A percentile compares a stretch with the other conserved stretches of the same genome.
Conservation (phyloP, 2,888 invertebrate species). For the Phortica magna region DNA sequence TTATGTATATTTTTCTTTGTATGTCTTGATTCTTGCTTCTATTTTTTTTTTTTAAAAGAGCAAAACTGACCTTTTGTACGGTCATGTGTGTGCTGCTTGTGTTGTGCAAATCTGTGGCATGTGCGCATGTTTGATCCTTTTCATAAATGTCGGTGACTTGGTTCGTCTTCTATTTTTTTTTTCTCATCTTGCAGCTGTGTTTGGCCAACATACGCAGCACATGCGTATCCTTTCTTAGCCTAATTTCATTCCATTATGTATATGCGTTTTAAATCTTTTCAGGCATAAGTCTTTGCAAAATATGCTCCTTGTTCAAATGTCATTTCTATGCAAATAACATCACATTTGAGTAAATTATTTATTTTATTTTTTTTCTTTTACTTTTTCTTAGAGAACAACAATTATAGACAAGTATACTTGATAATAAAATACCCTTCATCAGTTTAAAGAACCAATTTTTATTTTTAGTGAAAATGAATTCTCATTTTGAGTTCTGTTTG, state of each 20-base stretch:
- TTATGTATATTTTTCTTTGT: conserved; percentile 45
- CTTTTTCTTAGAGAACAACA: no score
- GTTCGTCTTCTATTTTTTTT: conserved; percentile 36
- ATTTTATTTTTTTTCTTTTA: no score
- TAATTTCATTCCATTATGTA: conserved; percentile 51
- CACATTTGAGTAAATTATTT: no score
- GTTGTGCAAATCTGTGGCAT: conserved; percentile 57
- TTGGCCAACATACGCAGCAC: conserved; percentile 18
- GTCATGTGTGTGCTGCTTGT: conserved; percentile 33
- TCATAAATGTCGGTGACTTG: conserved; percentile 12
- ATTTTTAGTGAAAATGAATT: no score
- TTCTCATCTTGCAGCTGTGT: conserved; percentile 37
- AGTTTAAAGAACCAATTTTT: no score
- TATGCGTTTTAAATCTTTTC: conserved; percentile 52
- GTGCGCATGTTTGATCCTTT: conserved; percentile 27
- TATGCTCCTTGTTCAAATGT: background rate
- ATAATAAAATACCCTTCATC: no score
- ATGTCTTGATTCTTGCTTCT: background rate
- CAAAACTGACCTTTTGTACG: conserved; percentile 53
- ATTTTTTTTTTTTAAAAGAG: conserved; percentile 36
- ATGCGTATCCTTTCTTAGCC: conserved; percentile 52
- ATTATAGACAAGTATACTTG: no score
- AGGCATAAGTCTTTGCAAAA: background rate
- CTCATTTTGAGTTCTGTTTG: no score
- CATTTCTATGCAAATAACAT: conserved; percentile 25